Base-by-base conservation (phyloP, 2,888 invertebrate genomes). In the Dromius quadrimaculatus region DNA sequence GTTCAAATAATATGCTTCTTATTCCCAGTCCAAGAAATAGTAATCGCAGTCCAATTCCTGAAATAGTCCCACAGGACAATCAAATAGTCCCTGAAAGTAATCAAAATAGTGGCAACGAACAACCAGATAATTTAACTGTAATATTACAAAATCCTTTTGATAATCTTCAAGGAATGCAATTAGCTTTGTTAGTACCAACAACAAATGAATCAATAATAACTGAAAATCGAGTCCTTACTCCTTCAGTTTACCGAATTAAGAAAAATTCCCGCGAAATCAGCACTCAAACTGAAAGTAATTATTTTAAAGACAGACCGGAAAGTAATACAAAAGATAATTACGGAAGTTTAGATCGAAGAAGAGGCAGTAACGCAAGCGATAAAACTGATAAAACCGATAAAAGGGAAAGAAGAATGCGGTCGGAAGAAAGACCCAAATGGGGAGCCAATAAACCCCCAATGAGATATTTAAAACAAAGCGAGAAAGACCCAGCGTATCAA, bases 401-500 rank as follows among this genome's bases (percentile, higher is more conserved):
- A 79, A 87, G 86, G 79, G 86, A 86, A 71, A 82, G 85, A 71
- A 81, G 86, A 17, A 83, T 85, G 64, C 82, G 86, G 66, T 85
- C 86, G 4, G 86, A 86, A 73, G 86, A 87, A 76, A 81, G 85
- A 70, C 89, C 90, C 8, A 88, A 92, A 82, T 90, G 92, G 92
- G 88, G 90, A 41, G 91, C 89, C 1, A 91, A 91, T 76, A 85
- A 89, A 74, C 93, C 94, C 2, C 89, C 90, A 19, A 92, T 92
- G 6, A 90, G 93, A 76, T 95, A 94, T 78, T 87, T 94, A 71
- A 94, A 94, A 78, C 94, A 95, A 82, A 94, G 94, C 78, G 95
- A 95, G 80, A 92, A 94, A 77, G 95, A 95, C 84, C 93, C 93
- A 0, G 89, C 92, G 79, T 93, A 93, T 76, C 89, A 90, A 80